Evolutionary conservation across 2,797 vertebrate species (phyloP).

Genomic region (Lepus oiostolus): DNA sequence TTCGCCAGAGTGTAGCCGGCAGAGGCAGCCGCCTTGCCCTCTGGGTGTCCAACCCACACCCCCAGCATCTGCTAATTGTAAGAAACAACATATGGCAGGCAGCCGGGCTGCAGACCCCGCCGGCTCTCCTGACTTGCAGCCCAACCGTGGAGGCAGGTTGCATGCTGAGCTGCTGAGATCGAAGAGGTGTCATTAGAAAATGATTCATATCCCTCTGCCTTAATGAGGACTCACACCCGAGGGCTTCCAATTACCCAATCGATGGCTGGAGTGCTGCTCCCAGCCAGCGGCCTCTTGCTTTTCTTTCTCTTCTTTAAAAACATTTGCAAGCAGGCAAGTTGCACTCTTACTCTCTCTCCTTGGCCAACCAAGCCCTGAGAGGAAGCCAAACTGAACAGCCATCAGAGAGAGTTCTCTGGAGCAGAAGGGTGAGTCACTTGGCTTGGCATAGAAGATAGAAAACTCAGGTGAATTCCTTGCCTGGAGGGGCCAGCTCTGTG

Average conservation of each 20-base stretch:
- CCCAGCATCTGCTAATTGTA: conserved; percentile 86
- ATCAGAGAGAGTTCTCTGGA: neutral
- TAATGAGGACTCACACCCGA: conserved; percentile 89
- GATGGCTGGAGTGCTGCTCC: conserved; percentile 78
- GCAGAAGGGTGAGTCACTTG: neutral
- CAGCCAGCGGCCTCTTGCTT: conserved; percentile 57
- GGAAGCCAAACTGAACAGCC: conserved; percentile 79
- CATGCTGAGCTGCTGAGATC: conserved; percentile 89
- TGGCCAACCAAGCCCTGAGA: conserved; percentile 80
- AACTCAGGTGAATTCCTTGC: neutral
- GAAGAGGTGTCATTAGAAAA: conserved; percentile 90
- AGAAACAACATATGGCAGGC: conserved; percentile 89
- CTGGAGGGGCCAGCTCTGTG: neutral
- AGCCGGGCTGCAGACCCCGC: conserved; percentile 86
- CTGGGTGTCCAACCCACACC: conserved; percentile 74
- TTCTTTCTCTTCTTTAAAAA: conserved; percentile 65
- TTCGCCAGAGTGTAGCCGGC: conserved; percentile 54
- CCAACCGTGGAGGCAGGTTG: conserved; percentile 87
- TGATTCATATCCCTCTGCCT: conserved; percentile 89
- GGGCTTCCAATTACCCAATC: conserved; percentile 88
- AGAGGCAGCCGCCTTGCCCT: conserved; percentile 72
- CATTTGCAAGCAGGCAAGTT: conserved; percentile 68
- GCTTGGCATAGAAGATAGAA: neutral
- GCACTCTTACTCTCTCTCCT: conserved; percentile 53
- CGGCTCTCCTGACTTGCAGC: conserved; percentile 88